Evolutionary conservation across 2,888 invertebrate genomes (phyloP), one percentile per base, ranked within the genome.

Genomic region (Dasypolia templi): DNA sequence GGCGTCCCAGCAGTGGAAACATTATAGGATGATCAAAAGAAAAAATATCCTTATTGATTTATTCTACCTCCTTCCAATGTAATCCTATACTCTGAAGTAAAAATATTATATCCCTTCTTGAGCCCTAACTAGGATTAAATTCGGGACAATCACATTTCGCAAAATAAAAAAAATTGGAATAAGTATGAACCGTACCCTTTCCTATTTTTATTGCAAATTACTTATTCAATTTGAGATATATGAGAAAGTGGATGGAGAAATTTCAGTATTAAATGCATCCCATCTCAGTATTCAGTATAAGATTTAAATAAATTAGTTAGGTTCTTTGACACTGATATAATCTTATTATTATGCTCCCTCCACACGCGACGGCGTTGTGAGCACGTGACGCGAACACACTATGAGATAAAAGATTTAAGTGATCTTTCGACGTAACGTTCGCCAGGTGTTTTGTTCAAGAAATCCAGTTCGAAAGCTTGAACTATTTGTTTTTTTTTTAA

Each of bases 311-410:
- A 84, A 85, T 89, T 84, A 85, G 81, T 75, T 72, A 83, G 84
- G 84, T 84, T 85, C 86, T 87, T 88, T 88, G 89, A 89, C 89
- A 84, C 86, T 87, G 85, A 86, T 86, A 86, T 89, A 87, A 89
- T 90, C 83, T 83, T 85, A 85, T 87, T 89, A 87, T 84, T 81
- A 89, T 84, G 87, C 86, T 77, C 70, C 69, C 63, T 81, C 79
- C 87, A 89, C 86, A 81, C 83, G 77, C 69, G 70, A 76, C 35
- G 74, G 29, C 51, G 35, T 59, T 32, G 53, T 12, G 72, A 66
- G 82, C 73, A 89, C 90, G 89, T 90, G 91, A 88, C 75, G 53
- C 62, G 86, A 84, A 86, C 83, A 64, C 81, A 56, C 74, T 81
- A 88, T 85, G 75, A 86, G 82, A 77, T 80, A 78, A 82, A 87